These are phyloP conservation scores for Artemia sinica DNA, from an alignment of 2,888 invertebrate species.

Conservation along the genomic window DNA sequence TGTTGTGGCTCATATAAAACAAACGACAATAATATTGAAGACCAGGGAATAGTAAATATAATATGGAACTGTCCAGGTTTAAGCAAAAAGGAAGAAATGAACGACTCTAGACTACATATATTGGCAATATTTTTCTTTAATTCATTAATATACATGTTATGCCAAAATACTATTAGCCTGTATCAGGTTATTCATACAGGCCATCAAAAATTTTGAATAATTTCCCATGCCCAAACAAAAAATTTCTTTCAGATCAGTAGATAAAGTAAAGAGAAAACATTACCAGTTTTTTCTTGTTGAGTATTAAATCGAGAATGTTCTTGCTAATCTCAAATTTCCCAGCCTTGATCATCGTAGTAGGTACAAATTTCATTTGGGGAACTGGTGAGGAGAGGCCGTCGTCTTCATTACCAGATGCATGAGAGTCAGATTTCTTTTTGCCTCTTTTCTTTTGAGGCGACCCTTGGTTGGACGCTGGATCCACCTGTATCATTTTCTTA, in stretches of 20 bases:
- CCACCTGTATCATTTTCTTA: constrained; percentile 6
- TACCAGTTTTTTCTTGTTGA: constrained; percentile 8
- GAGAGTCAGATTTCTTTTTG: background rate
- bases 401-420: background rate
- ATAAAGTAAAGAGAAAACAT: background rate
- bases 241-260: too few species aligned
- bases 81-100: too few species aligned
- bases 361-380: constrained; percentile 3
- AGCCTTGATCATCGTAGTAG: background rate
- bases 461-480: background rate
- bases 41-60: too few species aligned
- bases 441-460: constrained; percentile 3
- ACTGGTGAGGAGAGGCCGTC: background rate
- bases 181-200: background rate
- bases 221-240: too few species aligned
- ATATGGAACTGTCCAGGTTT: too few species aligned
- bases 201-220: too few species aligned
- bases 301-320: background rate
- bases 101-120: too few species aligned
- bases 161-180: background rate
- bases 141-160: background rate
- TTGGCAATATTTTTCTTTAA: too few species aligned
- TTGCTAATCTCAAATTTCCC: constrained; percentile 3
- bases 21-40: too few species aligned
- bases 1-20: too few species aligned